Base-by-base conservation (phyloP, 2,888 invertebrate genomes). In the Anoplius nigerrimus region DNA sequence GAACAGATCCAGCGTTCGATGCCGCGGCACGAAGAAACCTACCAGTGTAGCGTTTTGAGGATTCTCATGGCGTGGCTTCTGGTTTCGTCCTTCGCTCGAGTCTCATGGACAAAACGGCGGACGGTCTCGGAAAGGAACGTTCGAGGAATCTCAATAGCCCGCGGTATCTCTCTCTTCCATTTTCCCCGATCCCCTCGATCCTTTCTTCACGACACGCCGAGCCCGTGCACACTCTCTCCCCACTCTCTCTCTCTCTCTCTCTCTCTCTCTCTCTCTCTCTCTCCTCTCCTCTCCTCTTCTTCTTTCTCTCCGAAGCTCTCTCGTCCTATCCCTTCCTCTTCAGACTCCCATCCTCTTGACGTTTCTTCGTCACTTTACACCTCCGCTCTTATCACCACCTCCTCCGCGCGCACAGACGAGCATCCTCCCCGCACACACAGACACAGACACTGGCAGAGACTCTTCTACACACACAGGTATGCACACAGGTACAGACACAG, bases 41-140 rank as follows among this genome's bases (percentile, higher is more conserved):
- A 89, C 88, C 88, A 89, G 78, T 87, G 87, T 72, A 88, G 83
- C 74, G 88, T 87, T 84, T 88, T 88, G 72, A 88, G 88, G 81
- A 88, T 88, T 88, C 88, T 88, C 89, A 88, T 89, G 88, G 88
- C 86, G 88, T 84, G 85, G 82, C 79, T 81, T 75, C 63, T 71
- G 69, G 45, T 69, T 69, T 74, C 80, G 78, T 76, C 75, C 74
- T 80, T 76, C 79, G 79, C 62, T 80, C 75, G 72, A 77, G 73
- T 75, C 73, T 75, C 78, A 79, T 74, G 72, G 79, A 74, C 72
- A 66, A 34, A 34, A 34, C 8, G 34, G 11, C 11, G 11, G 34
- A 34, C 11, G 11, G 34, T 34, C 11, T 62, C 62, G 54, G 62
- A 61, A 34, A 55, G 66, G 59, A 18, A 76, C 79, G 71, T 69